phyloP scores from a whole-genome alignment of 2,888 invertebrate species.

The Onthophagus sagittarius region DNA sequence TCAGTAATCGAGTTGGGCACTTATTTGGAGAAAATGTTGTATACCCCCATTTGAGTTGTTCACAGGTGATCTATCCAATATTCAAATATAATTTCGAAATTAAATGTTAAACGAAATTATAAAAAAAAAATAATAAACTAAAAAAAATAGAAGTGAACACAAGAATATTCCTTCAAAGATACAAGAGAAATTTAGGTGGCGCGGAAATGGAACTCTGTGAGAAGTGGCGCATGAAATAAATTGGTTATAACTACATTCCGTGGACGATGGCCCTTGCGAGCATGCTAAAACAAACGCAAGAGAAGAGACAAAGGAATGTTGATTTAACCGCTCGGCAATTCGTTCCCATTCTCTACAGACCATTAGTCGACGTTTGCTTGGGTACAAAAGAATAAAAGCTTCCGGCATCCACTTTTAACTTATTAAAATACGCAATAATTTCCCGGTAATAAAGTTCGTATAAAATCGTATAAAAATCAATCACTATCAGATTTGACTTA shows the following conservation, averaged over 20 bases:
- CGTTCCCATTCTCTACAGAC: constrained; percentile 38
- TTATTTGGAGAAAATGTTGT: not conserved
- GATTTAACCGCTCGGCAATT: constrained; percentile 42
- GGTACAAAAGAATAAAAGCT: not conserved
- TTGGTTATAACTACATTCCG: constrained; percentile 43
- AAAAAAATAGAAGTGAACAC: not conserved
- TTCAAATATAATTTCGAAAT: not conserved
- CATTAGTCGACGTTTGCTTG: constrained; percentile 24
- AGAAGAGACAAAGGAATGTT: constrained; percentile 43
- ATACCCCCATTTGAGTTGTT: not conserved
- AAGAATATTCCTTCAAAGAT: not conserved
- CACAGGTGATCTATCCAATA: not conserved
- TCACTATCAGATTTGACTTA: too few relatives aligned
- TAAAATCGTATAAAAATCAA: too few relatives aligned
- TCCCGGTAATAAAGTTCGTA: not conserved
- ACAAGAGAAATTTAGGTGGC: not conserved
- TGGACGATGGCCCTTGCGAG: constrained; percentile 9
- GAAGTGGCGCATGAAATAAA: constrained; percentile 43
- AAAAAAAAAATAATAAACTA: not conserved
- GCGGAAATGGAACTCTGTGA: constrained; percentile 26
- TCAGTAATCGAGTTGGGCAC: not conserved
- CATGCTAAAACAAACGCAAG: constrained; percentile 40
- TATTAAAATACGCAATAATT: not conserved
- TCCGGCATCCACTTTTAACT: not conserved
- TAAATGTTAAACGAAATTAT: not conserved